Evolutionary conservation across 92 coral and sea anemone species (phyloP), one percentile per base, ranked within the genome.

Genomic region (Porites evermanni): DNA sequence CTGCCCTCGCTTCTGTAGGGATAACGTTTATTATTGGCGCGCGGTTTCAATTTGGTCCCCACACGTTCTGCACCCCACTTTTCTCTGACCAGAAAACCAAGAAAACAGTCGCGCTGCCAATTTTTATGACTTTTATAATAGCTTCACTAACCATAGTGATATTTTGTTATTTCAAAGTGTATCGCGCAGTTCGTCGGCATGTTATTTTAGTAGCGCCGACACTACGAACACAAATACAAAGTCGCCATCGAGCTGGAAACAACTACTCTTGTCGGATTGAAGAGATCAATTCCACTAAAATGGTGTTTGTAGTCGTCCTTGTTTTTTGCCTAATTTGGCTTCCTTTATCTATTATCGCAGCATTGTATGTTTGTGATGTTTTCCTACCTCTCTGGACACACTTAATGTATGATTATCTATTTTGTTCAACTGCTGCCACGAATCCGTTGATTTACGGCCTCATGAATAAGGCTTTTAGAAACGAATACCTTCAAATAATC

Each of bases 381-480:
- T 67, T 77, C 8, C 8, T 92, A 29, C 94, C 94, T 2, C 24
- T 88, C 19, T 77, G 90, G 84, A 77, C 72, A 3, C 94, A 92
- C 32, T 29, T 92, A 23, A 75, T 85, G 85, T 92, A 88, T 74
- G 94, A 92, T 81, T 92, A 80, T 75, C 73, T 92, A 14, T 56
- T 87, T 32, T 67, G 59, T 20, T 18, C 74, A 21, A 91, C 81
- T n/a, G 76, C 88, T 19, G 92, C 92, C 0, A 73, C 94, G 23
- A 92, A 92, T 67, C 94, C 94, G 12, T 19, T 92, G 53, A 71
- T 92, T 7, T 92, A 88, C 78, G 94, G 94, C 44, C 77, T 88
- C 21, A 72, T 85, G 66, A 92, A 92, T 61, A 85, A 92, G 59
- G 82, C 88, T 6, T 92, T 92, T 64, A 79, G 94, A 8, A 51